Conservation (phyloP, 2,113 vertebrate species). For the Malaclemys terrapin region DNA sequence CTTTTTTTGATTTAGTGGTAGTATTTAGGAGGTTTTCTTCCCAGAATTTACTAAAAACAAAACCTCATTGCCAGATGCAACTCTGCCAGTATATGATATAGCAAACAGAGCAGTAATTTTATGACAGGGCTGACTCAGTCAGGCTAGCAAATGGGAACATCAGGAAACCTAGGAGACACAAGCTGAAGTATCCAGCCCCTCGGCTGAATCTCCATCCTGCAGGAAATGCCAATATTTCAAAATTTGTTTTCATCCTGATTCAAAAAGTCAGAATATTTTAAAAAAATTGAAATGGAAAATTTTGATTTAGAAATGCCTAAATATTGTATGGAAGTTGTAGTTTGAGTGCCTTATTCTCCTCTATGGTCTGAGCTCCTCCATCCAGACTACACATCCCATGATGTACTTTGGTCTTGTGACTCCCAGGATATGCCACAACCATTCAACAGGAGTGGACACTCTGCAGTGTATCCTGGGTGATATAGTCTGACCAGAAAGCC, state of each 20-base stretch:
- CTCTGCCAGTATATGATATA: constrained; percentile 27
- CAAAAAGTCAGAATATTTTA: not conserved
- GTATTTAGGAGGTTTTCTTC: constrained; percentile 28
- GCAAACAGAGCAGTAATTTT: constrained; percentile 53
- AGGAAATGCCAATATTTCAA: constrained; percentile 7
- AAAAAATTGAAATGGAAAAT: constrained; percentile 40
- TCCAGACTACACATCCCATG: constrained; percentile 61
- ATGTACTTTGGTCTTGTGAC: not conserved
- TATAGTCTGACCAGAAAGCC: constrained; percentile 44
- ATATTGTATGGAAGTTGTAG: constrained; percentile 45
- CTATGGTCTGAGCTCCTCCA: constrained; percentile 29
- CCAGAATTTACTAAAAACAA: constrained; percentile 61
- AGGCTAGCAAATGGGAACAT: constrained; percentile 26
- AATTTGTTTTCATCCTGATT: not conserved
- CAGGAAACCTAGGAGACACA: not conserved
- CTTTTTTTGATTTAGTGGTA: constrained; percentile 13
- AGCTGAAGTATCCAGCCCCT: not conserved
- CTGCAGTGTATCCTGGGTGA: constrained; percentile 62
- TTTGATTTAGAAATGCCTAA: constrained; percentile 16
- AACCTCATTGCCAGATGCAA: constrained; percentile 57
- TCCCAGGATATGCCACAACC: not conserved
- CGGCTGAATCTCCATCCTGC: not conserved
- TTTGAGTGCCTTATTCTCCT: constrained; percentile 40
- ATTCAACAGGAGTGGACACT: not conserved
- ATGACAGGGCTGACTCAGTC: constrained; percentile 17